Conservation (phyloP, 2,888 invertebrate species). For the Nephrotoma guestfalica region DNA sequence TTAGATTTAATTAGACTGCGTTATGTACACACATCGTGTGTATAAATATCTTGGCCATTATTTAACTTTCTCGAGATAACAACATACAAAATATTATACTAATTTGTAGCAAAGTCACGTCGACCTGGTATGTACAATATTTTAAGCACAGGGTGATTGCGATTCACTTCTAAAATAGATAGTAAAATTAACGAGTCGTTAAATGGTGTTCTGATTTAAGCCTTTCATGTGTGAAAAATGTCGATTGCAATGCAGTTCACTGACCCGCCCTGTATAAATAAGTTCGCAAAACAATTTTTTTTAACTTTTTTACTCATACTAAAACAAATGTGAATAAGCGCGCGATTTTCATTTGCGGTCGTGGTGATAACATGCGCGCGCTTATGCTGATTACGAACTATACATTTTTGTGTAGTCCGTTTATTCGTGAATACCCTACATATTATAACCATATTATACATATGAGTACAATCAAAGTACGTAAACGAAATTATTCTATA, state of each 20-base stretch:
- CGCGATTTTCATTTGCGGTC: not conserved
- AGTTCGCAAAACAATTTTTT: not conserved
- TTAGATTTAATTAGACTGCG: not conserved
- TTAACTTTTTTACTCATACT: not conserved
- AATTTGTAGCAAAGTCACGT: slow-evolving; percentile 1
- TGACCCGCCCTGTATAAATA: not conserved
- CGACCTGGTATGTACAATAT: not conserved
- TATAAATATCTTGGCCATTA: not conserved
- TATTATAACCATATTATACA: not conserved
- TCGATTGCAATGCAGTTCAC: too few species aligned
- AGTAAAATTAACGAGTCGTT: too few species aligned
- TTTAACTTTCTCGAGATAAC: not conserved
- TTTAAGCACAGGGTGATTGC: not conserved
- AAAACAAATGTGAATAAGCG: not conserved
- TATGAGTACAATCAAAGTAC: not conserved
- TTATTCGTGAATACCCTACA: too few species aligned
- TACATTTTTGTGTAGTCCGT: not conserved
- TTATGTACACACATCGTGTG: not conserved
- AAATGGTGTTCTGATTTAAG: too few species aligned
- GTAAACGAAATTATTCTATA: not conserved
- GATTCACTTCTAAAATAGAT: too few species aligned
- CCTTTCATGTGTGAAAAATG: too few species aligned
- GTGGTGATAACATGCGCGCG: not conserved
- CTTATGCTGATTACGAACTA: not conserved
- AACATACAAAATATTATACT: not conserved